These are phyloP conservation scores for Spheniscus humboldti DNA, from an alignment of 2,797 vertebrate genomes.

Conservation along the genomic window DNA sequence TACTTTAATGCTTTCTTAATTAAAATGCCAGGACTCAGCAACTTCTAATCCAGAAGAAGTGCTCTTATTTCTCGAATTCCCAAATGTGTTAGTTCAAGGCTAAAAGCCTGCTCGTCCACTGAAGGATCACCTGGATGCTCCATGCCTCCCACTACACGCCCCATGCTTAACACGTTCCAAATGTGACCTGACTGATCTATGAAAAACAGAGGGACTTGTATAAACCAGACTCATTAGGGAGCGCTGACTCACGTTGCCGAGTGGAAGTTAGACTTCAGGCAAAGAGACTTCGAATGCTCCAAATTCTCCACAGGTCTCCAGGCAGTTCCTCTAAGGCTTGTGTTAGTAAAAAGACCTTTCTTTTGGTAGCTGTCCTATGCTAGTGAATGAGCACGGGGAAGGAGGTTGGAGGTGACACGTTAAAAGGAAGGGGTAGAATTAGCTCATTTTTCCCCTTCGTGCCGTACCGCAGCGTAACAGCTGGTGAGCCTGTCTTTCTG, in stretches of 20 bases:
- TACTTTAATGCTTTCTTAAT: not conserved
- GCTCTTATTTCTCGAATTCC: not conserved
- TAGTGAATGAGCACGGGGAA: not conserved
- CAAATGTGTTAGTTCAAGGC: not conserved
- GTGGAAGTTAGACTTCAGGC: not conserved
- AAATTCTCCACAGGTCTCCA: not conserved
- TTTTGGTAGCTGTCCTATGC: not conserved
- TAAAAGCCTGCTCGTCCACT: not conserved
- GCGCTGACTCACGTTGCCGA: not conserved
- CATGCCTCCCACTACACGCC: rapidly evolving
- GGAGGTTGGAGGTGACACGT: not conserved
- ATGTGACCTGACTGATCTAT: not conserved
- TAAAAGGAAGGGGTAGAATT: not conserved
- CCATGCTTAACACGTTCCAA: rapidly evolving
- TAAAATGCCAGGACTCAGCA: not conserved
- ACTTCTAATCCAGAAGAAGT: not conserved
- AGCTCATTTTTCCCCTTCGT: not conserved
- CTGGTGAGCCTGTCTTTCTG: not conserved
- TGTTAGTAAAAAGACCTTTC: not conserved
- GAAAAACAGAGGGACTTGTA: not conserved
- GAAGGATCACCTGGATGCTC: not conserved
- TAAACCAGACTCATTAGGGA: not conserved
- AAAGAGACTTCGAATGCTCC: not conserved
- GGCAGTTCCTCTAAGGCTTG: not conserved
- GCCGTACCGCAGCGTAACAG: rapidly evolving